Evolutionary conservation across 2,888 invertebrate species (phyloP).

Genomic region (Microchrysa polita): DNA sequence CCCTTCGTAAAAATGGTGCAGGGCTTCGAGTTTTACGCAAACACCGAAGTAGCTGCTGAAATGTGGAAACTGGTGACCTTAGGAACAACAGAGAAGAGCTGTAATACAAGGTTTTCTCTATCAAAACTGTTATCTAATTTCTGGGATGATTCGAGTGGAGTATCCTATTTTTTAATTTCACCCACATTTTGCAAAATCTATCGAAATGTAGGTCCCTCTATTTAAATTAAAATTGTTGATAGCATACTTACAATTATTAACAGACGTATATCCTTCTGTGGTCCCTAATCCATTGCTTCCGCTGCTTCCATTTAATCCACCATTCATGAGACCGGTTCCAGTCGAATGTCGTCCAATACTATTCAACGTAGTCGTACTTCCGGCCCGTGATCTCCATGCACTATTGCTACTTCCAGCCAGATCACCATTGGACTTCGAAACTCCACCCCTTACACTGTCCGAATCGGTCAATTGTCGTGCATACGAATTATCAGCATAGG

Average conservation of each 20-base stretch:
- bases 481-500: conserved; percentile 95
- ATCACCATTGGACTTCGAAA: conserved; percentile 61
- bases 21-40: too few species aligned
- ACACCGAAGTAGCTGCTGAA: too few species aligned
- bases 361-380: conserved; percentile 71
- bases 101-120: too few species aligned
- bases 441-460: conserved; percentile 67
- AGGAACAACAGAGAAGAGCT: too few species aligned
- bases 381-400: conserved; percentile 69
- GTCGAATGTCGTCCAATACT: conserved; percentile 66
- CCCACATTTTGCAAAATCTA: too few species aligned
- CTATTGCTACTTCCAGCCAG: conserved; percentile 54
- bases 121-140: too few species aligned
- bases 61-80: too few species aligned
- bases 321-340: conserved; percentile 54
- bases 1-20: too few species aligned
- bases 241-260: conserved; percentile 63
- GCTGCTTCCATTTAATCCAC: conserved; percentile 53
- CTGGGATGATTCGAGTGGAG: too few species aligned
- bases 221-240: too few species aligned
- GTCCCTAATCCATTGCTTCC: conserved; percentile 58
- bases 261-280: conserved; percentile 63
- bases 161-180: too few species aligned
- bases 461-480: conserved; percentile 79
- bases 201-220: too few species aligned